phyloP scores from a whole-genome alignment of 2,113 vertebrate genomes.

The Xerus inauris region DNA sequence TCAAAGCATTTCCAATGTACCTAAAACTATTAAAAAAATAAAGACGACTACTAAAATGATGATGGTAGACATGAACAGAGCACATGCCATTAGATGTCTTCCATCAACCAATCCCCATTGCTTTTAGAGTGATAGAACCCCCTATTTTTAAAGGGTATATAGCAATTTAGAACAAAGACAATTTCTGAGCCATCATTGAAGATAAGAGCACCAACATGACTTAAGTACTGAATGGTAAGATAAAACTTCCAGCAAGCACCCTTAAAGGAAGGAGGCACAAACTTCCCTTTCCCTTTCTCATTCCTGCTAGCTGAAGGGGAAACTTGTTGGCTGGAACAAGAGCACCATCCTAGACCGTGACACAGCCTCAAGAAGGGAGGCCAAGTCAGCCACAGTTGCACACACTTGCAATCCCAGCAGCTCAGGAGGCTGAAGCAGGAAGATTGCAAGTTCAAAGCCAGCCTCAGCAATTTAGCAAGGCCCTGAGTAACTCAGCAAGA shows the following conservation, averaged over 20 bases:
- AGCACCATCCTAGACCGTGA: background rate
- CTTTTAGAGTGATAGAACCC: background rate
- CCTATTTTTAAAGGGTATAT: background rate
- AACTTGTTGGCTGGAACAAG: background rate
- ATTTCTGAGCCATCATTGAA: background rate
- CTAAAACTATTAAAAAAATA: conserved; percentile 1
- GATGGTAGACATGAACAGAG: background rate
- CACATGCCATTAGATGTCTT: background rate
- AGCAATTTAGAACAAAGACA: background rate
- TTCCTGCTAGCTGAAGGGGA: background rate
- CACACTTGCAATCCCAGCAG: no score
- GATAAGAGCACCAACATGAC: background rate
- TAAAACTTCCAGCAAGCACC: background rate
- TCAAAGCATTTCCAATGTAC: background rate
- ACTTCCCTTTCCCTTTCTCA: background rate
- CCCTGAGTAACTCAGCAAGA: no score
- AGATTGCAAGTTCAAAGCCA: no score
- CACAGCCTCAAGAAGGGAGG: background rate
- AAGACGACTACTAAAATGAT: background rate
- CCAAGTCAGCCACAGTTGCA: background rate
- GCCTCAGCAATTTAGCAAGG: no score
- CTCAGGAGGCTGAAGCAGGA: no score
- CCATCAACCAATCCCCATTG: background rate
- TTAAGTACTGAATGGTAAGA: background rate
- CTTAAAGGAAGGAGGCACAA: background rate